Base-by-base conservation (phyloP, 2,113 vertebrate species). In the Percopsis transmontana region DNA sequence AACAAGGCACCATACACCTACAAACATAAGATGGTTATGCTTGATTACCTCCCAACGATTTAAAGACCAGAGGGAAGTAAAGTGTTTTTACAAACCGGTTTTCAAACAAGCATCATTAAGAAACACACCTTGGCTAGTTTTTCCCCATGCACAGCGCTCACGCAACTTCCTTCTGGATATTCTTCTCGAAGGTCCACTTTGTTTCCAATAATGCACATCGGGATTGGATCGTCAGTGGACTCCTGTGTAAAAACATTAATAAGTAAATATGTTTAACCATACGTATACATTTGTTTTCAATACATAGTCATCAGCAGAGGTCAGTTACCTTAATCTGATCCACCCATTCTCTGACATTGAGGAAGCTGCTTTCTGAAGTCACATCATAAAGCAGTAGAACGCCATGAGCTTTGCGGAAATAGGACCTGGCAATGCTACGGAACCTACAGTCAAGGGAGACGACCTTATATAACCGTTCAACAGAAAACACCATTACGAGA, bases 1-100 rank as follows among this genome's bases (percentile, higher is more conserved):
- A 93, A 92, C 54, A 90, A 75, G n/a, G 91, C 90, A 1, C 84
- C 87, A 50, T 93, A 93, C 11, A 80, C 73, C 93, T 94, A 70
- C 2, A 56, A 69, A 74, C 24, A 79, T 41, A 76, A 64, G 14
- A 66, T 9, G 1, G 1, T 53, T 70, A 69, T 45, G 48, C 41
- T 47, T 27, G 51, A 70, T 27, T 44, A 52, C 23, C 48, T 20
- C 59, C 2, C 3, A 65, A 76, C 79, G 73, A 76, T 74, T 76
- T 44, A 16, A 6, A 75, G 60, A 51, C 56, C 39, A 55, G 21
- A 47, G 18, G 41, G 16, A 64, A 1, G 19, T 21, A 51, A 19
- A 19, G 48, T 11, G 19, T 53, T 21, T 45, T 45, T 16, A 20
- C 39, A 61, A 55, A 54, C 40, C 21, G 54, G 3, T 47, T 15